phyloP scores from a whole-genome alignment of 1,140 invertebrate species.

The Panagrolaimus sp. region DNA sequence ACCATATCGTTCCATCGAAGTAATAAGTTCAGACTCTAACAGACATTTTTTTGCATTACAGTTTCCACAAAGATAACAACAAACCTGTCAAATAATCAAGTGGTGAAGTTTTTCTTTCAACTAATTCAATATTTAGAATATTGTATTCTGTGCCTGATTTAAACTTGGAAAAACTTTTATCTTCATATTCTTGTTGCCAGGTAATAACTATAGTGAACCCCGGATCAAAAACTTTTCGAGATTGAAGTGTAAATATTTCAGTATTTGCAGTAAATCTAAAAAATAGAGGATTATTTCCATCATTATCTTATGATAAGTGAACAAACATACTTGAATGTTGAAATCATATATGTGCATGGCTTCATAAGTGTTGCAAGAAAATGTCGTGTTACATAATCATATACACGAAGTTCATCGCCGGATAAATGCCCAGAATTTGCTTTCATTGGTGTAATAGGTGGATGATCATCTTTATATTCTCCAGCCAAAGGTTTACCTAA shows the following conservation, averaged over 20 bases:
- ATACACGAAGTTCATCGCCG: conserved; percentile 68
- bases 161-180: conserved; percentile 63
- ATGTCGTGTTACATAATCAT: conserved; percentile 92
- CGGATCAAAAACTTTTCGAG: conserved; percentile 78
- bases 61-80: too few species aligned
- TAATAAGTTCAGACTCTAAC: conserved; percentile 97
- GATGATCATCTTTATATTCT: conserved; percentile 84
- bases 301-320: conserved; percentile 10
- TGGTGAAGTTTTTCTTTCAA: conserved; percentile 82
- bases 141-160: neutral
- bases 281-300: neutral
- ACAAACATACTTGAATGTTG: conserved; percentile 48
- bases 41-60: too few species aligned
- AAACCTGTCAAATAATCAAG: conserved; percentile 94
- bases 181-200: conserved; percentile 79
- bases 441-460: conserved; percentile 95
- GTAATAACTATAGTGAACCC: conserved; percentile 88
- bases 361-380: conserved; percentile 80
- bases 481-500: conserved; percentile 65
- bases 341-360: conserved; percentile 46
- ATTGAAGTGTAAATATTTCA: conserved; percentile 77
- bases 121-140: conserved; percentile 66
- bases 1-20: conserved; percentile 96
- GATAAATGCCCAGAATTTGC: conserved; percentile 65
- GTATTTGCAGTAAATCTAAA: conserved; percentile 65